These are phyloP conservation scores for Potorous gilbertii DNA, from an alignment of 2,797 vertebrate species.

Conservation along the genomic window DNA sequence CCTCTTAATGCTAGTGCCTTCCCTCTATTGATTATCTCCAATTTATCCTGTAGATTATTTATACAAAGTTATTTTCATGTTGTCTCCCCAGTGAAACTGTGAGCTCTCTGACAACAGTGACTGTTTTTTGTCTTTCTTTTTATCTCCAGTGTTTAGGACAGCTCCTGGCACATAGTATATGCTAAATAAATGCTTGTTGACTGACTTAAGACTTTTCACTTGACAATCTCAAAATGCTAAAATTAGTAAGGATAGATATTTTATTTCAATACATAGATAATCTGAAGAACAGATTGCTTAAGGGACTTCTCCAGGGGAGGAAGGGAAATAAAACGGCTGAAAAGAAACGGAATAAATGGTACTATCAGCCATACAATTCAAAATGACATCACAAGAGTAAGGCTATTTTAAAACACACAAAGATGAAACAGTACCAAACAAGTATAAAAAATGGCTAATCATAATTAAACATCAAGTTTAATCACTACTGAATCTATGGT, in stretches of 20 bases:
- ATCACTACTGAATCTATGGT: background rate
- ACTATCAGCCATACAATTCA: background rate
- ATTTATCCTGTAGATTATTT: background rate
- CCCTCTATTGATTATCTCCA: background rate
- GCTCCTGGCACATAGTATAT: background rate
- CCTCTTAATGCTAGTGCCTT: background rate
- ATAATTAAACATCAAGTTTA: background rate
- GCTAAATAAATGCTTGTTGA: background rate
- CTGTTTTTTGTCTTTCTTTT: background rate
- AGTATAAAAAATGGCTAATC: background rate
- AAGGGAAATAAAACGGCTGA: background rate
- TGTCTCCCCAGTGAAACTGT: background rate
- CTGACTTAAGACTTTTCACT: background rate
- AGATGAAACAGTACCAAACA: background rate
- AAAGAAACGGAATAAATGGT: background rate
- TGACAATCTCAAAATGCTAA: background rate
- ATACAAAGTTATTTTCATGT: background rate
- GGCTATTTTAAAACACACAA: background rate
- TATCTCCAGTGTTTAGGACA: background rate
- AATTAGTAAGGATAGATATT: background rate
- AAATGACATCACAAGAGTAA: background rate
- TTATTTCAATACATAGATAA: background rate
- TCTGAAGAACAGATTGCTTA: background rate
- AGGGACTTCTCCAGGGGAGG: background rate
- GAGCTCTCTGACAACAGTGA: background rate